Conservation (phyloP, 2,888 invertebrate species). For the Cremastinae sp. region DNA sequence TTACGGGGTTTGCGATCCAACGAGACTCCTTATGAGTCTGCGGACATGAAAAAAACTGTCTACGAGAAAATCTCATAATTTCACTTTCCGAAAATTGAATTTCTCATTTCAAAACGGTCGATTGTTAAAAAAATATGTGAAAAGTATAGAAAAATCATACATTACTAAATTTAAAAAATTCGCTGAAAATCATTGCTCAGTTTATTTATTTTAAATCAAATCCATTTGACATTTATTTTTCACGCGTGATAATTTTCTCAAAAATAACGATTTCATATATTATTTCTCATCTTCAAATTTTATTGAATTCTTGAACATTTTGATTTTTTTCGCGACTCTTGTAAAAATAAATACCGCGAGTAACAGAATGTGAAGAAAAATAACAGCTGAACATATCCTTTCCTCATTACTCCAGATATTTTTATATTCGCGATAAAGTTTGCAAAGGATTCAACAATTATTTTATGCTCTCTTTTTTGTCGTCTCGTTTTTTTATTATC, state of each 20-base stretch:
- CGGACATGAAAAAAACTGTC: too few relatives aligned
- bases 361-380: too few relatives aligned
- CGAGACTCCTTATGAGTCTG: neutral
- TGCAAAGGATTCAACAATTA: neutral
- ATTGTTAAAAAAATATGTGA: too few relatives aligned
- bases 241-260: too few relatives aligned
- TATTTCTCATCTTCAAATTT: too few relatives aligned
- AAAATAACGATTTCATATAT: too few relatives aligned
- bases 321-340: too few relatives aligned
- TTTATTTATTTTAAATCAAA: too few relatives aligned
- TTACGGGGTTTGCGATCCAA: conserved; percentile 18
- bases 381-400: neutral
- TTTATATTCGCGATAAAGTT: neutral
- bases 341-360: neutral
- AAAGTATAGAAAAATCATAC: too few relatives aligned
- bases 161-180: neutral
- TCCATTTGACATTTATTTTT: too few relatives aligned
- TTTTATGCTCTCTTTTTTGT: neutral
- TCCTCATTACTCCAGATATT: neutral
- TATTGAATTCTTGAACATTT: too few relatives aligned
- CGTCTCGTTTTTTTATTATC: neutral
- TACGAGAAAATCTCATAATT: neutral
- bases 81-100: neutral
- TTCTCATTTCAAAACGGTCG: neutral
- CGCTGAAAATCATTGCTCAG: neutral